A percentile compares a stretch with the other conserved stretches of the same genome.
Evolutionary conservation across 2,888 invertebrate genomes (phyloP).

Genomic region (Matsumyia berberina): DNA sequence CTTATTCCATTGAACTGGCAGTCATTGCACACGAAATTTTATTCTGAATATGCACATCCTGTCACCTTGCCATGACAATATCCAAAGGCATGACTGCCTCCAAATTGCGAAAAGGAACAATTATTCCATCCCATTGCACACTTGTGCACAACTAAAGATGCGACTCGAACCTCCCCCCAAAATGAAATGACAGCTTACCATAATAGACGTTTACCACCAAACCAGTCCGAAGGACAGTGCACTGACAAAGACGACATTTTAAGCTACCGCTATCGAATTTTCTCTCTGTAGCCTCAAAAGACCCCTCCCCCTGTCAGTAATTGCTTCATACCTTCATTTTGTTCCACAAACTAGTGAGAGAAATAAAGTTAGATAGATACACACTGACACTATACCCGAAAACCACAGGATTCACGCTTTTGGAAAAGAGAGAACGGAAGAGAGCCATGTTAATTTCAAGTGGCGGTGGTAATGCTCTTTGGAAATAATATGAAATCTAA

Average conservation of each 20-base stretch:
- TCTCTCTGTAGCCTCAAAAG: not conserved
- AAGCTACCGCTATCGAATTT: conserved; percentile 44
- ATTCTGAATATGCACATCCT: conserved; percentile 29
- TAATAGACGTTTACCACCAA: conserved; percentile 42
- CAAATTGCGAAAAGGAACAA: conserved; percentile 26
- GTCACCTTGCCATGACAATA: conserved; percentile 18
- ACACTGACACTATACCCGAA: no score
- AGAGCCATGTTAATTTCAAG: conserved; percentile 26
- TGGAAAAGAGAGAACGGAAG: not conserved
- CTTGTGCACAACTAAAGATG: conserved; percentile 47
- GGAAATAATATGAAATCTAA: conserved; percentile 61
- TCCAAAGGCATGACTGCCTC: conserved; percentile 39
- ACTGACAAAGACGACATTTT: conserved; percentile 31
- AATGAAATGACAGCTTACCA: conserved; percentile 49
- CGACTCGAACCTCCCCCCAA: conserved; percentile 15
- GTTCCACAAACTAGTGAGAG: conserved; percentile 8
- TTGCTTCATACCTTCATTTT: conserved; percentile 54
- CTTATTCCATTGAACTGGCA: conserved; percentile 28
- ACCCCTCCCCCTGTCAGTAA: conserved; percentile 26
- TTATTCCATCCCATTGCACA: conserved; percentile 52
- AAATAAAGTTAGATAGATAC: no score
- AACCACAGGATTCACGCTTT: not conserved
- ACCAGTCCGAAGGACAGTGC: conserved; percentile 17
- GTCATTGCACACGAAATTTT: conserved; percentile 23
- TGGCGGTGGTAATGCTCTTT: conserved; percentile 26